These are phyloP conservation scores for Drosophila ustulata DNA, from an alignment of 2,888 invertebrate genomes.

Conservation along the genomic window DNA sequence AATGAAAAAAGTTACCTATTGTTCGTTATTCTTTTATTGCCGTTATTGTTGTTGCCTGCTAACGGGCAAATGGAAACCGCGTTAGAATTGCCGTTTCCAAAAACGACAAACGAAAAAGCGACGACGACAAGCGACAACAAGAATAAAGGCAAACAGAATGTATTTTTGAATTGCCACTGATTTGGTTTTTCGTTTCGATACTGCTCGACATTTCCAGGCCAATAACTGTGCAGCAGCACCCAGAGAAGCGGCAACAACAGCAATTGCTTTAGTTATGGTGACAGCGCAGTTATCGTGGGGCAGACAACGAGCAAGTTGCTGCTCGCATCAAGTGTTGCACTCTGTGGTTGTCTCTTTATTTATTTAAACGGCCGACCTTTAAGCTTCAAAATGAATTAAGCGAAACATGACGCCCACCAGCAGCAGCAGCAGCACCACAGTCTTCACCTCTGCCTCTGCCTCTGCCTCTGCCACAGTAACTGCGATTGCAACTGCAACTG, in stretches of 20 bases:
- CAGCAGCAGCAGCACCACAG: background rate
- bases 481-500: slow-evolving; percentile 10
- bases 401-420: slow-evolving; percentile 47
- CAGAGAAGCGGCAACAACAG: background rate
- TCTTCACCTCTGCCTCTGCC: too few relatives aligned
- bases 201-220: slow-evolving; percentile 36
- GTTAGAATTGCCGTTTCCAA: slow-evolving; percentile 16
- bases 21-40: slow-evolving; percentile 18
- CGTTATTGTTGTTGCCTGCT: slow-evolving; percentile 25
- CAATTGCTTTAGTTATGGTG: slow-evolving; percentile 22
- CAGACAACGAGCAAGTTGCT: slow-evolving; percentile 1
- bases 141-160: slow-evolving; percentile 20
- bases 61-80: slow-evolving; percentile 24
- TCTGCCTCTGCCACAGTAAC: slow-evolving; percentile 1
- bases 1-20: slow-evolving; percentile 26
- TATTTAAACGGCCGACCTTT: slow-evolving; percentile 39
- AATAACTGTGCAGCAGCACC: slow-evolving; percentile 36
- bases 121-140: background rate
- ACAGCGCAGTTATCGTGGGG: slow-evolving; percentile 36
- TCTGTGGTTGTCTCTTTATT: slow-evolving; percentile 39
- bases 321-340: slow-evolving; percentile 34
- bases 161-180: slow-evolving; percentile 13
- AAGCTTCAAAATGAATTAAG: slow-evolving; percentile 43
- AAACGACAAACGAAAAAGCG: background rate
- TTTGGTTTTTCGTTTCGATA: slow-evolving; percentile 19